Conservation (phyloP, 1,140 invertebrate genomes). For the Leptoteleia sp. region DNA sequence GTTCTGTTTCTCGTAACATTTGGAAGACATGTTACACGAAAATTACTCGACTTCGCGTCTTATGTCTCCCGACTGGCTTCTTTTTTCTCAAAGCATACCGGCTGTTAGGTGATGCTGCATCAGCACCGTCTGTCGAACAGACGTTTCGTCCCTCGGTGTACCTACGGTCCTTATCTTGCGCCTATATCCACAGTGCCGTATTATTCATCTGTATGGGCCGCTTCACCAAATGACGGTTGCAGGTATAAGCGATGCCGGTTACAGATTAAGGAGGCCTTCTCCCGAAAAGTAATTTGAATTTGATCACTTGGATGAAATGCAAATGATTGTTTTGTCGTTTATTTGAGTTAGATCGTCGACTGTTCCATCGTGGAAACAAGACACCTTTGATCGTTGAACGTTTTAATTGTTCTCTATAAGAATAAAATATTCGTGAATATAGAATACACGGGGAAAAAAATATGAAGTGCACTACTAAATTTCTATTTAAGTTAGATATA, state of each 20-base stretch:
- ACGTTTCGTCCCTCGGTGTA: slow-evolving; percentile 54
- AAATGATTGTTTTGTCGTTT: slow-evolving; percentile 11
- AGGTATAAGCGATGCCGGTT: slow-evolving; percentile 61
- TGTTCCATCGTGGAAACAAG: too few species aligned
- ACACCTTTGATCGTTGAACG: too few species aligned
- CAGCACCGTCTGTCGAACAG: slow-evolving; percentile 64
- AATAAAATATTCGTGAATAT: too few species aligned
- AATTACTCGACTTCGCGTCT: slow-evolving; percentile 19
- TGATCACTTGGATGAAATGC: slow-evolving; percentile 40
- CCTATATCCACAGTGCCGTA: slow-evolving; percentile 42
- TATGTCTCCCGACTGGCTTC: slow-evolving; percentile 34
- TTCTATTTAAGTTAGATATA: too few species aligned
- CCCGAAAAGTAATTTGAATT: slow-evolving; percentile 55
- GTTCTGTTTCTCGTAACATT: slow-evolving; percentile 52
- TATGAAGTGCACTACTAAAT: too few species aligned
- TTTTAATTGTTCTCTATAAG: too few species aligned
- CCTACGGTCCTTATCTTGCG: slow-evolving; percentile 52
- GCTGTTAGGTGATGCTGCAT: slow-evolving; percentile 58
- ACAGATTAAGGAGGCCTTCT: slow-evolving; percentile 56
- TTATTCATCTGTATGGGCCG: slow-evolving; percentile 57
- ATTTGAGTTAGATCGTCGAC: background rate
- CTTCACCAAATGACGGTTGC: slow-evolving; percentile 63
- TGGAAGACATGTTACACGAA: slow-evolving; percentile 51
- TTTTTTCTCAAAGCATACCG: slow-evolving; percentile 47
- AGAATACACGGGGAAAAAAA: too few species aligned